Evolutionary conservation across 2,797 vertebrate species (phyloP), one percentile per base, ranked within the genome.

Genomic region (Gymnodraco acuticeps): DNA sequence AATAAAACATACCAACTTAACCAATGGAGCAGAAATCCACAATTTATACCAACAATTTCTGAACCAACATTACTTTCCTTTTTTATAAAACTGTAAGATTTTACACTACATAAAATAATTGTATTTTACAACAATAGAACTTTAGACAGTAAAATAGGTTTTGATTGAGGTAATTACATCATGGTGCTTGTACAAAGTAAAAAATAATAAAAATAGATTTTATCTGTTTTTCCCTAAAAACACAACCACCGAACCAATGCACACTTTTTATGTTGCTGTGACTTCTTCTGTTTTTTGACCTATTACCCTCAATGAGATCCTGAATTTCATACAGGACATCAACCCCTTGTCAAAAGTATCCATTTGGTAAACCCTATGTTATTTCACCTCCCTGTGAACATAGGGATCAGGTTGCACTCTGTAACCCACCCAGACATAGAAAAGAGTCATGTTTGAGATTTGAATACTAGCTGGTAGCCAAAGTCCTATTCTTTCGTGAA

Each of bases 121-220:
- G 88, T 94, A 93, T 93, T 87, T 92, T 95, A 95, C 94, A 95
- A 94, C 91, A 93, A 92, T 93, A 94, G 79, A 93, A 78, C 90
- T 94, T 93, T 87, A 73, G 89, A 94, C 92, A 94, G 91, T 94
- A 95, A 95, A 95, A 95, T 95, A 95, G 86, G 90, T 90, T 94
- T 93, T 88, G 90, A 89, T 90, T 95, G 94, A 95, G 95, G 94
- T 95, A 95, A 95, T 93, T 93, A 94, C 94, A 95, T 87, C 87
- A 88, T 81, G 90, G 81, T 93, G 87, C 85, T 93, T 92, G 78
- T 93, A 93, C 89, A 94, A 94, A 93, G 87, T 89, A 87, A 93
- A 94, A 94, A 92, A 93, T 85, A 92, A 88, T 92, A 81, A 89
- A 89, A 84, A 92, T 85, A 90, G 84, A 92, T 82, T 89, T 84